phyloP scores from a whole-genome alignment of 64 coral and sea anemone genomes.

The Dendrophyllia cribrosa region DNA sequence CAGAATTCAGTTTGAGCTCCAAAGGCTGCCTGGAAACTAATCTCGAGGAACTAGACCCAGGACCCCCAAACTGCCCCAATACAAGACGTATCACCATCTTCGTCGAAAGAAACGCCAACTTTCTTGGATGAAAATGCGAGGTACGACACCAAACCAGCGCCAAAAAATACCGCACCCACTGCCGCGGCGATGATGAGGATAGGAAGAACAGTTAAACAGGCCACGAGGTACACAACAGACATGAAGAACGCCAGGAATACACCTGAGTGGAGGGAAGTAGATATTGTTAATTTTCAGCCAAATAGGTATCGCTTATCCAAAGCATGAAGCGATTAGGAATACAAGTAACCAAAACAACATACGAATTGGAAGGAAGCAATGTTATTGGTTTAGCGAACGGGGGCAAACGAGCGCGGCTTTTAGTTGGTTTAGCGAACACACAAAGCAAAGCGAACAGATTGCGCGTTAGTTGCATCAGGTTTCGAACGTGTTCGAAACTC shows the following conservation, averaged over 20 bases:
- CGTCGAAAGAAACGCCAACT: slow-evolving; percentile 45
- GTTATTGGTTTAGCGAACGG: too few species aligned
- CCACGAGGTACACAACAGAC: slow-evolving; percentile 16
- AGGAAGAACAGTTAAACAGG: slow-evolving; percentile 12
- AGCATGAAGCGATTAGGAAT: too few species aligned
- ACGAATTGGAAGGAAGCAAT: too few species aligned
- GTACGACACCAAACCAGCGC: slow-evolving; percentile 14
- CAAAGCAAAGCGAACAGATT: too few species aligned
- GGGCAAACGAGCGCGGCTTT: too few species aligned
- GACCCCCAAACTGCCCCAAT: slow-evolving; percentile 29
- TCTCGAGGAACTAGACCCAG: slow-evolving; percentile 11
- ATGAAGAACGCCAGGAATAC: slow-evolving; percentile 28
- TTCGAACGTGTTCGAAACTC: too few species aligned
- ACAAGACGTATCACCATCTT: slow-evolving; percentile 21
- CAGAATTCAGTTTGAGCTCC: too few species aligned
- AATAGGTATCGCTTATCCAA: neutral
- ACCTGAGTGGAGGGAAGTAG: neutral
- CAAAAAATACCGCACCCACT: slow-evolving; percentile 11
- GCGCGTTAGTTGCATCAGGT: too few species aligned
- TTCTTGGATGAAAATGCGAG: slow-evolving; percentile 45
- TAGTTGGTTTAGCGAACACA: too few species aligned
- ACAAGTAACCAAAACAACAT: too few species aligned
- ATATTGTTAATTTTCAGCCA: too few species aligned
- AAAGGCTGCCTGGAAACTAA: too few species aligned
- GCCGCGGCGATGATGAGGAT: slow-evolving; percentile 24